Evolutionary conservation across 2,797 vertebrate species (phyloP).

Genomic region (Emys orbicularis): DNA sequence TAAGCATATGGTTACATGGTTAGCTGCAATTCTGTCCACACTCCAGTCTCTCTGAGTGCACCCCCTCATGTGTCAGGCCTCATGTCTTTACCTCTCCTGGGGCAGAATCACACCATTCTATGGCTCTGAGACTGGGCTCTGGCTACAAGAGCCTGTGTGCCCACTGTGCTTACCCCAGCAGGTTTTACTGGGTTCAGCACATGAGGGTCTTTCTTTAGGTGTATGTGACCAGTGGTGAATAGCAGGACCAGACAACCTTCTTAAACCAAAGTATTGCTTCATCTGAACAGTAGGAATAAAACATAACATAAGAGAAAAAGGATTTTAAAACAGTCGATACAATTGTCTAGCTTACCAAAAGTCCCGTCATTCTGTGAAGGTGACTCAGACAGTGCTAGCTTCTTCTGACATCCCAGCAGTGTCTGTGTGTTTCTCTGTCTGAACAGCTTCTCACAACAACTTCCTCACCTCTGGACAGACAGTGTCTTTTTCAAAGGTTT

Average conservation of each 20-base stretch:
- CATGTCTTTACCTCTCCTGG: not conserved
- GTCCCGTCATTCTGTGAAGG: not conserved
- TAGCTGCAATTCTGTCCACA: not conserved
- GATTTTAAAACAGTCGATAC: not conserved
- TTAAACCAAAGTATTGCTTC: not conserved
- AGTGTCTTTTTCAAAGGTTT: not conserved
- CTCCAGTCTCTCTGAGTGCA: not conserved
- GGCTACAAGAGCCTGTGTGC: not conserved
- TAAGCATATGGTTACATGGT: not conserved
- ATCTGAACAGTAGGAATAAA: not conserved
- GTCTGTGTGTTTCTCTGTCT: not conserved
- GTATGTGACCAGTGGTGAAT: not conserved
- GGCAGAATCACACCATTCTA: not conserved
- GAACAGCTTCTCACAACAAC: not conserved
- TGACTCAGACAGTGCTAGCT: rapidly evolving
- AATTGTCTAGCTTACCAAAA: not conserved
- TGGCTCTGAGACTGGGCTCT: not conserved
- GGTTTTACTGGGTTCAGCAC: not conserved
- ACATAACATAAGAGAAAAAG: not conserved
- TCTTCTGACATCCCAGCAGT: not conserved
- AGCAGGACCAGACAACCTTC: not conserved
- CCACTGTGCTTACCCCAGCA: not conserved
- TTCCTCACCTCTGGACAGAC: not conserved
- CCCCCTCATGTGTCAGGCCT: not conserved
- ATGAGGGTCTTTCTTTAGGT: not conserved